These are phyloP conservation scores for Chrysodeixis includens DNA, from an alignment of 2,888 invertebrate species.

Conservation along the genomic window DNA sequence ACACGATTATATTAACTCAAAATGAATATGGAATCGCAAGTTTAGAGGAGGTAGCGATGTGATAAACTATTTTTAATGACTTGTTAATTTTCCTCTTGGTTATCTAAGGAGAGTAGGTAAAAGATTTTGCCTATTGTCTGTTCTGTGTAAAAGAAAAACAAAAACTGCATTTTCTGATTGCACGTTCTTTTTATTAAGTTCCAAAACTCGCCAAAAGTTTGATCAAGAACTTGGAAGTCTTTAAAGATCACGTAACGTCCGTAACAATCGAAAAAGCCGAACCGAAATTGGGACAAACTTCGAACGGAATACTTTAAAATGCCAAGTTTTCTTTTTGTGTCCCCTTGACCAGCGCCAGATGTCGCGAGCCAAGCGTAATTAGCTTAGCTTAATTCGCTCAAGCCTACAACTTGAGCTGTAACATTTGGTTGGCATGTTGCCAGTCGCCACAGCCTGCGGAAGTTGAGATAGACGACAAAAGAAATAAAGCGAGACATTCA, in stretches of 20 bases:
- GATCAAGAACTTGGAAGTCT: background rate
- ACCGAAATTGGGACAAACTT: background rate
- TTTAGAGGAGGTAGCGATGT: constrained; percentile 31
- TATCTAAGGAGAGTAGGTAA: too few species aligned
- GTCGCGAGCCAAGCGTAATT: constrained; percentile 41
- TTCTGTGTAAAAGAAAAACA: background rate
- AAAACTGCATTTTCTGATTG: background rate
- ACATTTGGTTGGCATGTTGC: constrained; percentile 67
- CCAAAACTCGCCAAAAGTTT: background rate
- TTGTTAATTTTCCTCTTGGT: background rate
- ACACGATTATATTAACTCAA: constrained; percentile 48
- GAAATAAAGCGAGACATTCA: constrained; percentile 69
- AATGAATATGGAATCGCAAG: constrained; percentile 35
- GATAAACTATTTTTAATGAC: background rate
- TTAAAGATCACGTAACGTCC: background rate
- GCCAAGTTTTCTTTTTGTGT: constrained; percentile 18
- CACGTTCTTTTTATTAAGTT: background rate
- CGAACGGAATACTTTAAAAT: constrained; percentile 12
- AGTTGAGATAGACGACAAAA: constrained; percentile 75
- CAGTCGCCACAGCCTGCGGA: constrained; percentile 71
- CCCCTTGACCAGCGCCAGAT: constrained; percentile 28
- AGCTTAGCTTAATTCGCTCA: constrained; percentile 55
- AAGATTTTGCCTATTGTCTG: too few species aligned
- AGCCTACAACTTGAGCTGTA: constrained; percentile 55
- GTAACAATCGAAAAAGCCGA: background rate